Conservation (phyloP, 2,113 vertebrate species). For the Garra rufa region DNA sequence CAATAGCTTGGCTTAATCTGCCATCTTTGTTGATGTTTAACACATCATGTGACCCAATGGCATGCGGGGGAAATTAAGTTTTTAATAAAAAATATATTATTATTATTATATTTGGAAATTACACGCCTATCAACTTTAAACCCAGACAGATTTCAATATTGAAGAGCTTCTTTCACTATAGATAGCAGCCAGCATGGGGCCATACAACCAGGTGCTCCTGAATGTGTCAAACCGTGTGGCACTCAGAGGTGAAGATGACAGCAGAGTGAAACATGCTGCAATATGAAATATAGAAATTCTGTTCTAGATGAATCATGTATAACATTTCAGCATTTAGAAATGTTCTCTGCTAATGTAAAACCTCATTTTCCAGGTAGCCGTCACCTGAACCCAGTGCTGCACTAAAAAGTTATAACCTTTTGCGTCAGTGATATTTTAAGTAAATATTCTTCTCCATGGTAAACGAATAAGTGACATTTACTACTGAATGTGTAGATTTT, state of each 20-base stretch:
- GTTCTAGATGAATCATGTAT: slow-evolving; percentile 22
- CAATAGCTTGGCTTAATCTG: too few relatives aligned
- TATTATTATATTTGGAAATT: not conserved
- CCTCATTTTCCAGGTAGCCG: not conserved
- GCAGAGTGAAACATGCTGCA: slow-evolving; percentile 19
- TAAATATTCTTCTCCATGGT: not conserved
- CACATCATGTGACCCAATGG: not conserved
- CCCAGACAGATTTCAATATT: not conserved
- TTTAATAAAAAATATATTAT: not conserved
- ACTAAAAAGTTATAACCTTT: slow-evolving; percentile 22
- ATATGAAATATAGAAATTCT: not conserved
- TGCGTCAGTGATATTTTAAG: slow-evolving; percentile 2
- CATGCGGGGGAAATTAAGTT: not conserved
- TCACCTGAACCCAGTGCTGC: slow-evolving; percentile 4
- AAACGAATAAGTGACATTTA: not conserved
- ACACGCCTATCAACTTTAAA: not conserved
- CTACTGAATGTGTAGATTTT: not conserved
- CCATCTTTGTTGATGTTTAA: not conserved
- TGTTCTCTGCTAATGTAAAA: slow-evolving; percentile 7
- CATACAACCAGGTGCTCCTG: slow-evolving; percentile 3
- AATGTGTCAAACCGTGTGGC: slow-evolving; percentile 20
- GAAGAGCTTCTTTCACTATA: not conserved
- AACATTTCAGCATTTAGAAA: not conserved
- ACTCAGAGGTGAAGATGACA: not conserved
- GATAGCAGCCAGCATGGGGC: not conserved